Evolutionary conservation across 2,113 vertebrate species (phyloP).

Genomic region (Laterallus jamaicensis): DNA sequence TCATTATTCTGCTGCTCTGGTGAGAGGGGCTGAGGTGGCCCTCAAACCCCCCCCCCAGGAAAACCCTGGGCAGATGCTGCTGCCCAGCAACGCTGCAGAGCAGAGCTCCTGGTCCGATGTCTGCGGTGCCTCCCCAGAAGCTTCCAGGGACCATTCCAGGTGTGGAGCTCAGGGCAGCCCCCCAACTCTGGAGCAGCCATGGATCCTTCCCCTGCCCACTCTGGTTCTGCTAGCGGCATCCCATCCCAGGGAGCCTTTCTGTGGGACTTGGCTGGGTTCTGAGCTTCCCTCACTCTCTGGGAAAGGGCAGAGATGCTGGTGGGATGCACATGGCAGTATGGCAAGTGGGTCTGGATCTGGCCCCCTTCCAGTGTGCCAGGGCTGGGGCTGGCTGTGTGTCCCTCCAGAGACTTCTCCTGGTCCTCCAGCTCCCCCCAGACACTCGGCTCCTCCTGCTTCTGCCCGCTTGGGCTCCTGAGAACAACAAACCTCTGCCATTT

Average conservation of each 20-base stretch:
- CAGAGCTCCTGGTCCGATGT: not conserved
- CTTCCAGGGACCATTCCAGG: not conserved
- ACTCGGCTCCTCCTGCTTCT: not conserved
- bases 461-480: not conserved
- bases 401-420: not conserved
- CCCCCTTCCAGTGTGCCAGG: not conserved
- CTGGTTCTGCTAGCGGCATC: not conserved
- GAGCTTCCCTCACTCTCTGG: not conserved
- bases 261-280: rapidly evolving
- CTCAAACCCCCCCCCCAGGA: not conserved
- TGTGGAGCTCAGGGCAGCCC: not conserved
- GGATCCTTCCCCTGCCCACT: not conserved
- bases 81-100: not conserved
- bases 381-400: rapidly evolving
- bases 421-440: not conserved
- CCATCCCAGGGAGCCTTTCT: not conserved
- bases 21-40: not conserved
- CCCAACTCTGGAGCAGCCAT: not conserved
- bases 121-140: rapidly evolving
- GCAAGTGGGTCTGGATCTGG: rapidly evolving
- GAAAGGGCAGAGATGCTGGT: not conserved
- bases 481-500: not conserved
- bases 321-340: rapidly evolving
- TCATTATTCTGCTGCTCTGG: not conserved
- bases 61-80: rapidly evolving